These are phyloP conservation scores for Nemopilema nomurai DNA, from an alignment of 30 jellyfish, hydroid and myxozoan genomes.

Conservation along the genomic window DNA sequence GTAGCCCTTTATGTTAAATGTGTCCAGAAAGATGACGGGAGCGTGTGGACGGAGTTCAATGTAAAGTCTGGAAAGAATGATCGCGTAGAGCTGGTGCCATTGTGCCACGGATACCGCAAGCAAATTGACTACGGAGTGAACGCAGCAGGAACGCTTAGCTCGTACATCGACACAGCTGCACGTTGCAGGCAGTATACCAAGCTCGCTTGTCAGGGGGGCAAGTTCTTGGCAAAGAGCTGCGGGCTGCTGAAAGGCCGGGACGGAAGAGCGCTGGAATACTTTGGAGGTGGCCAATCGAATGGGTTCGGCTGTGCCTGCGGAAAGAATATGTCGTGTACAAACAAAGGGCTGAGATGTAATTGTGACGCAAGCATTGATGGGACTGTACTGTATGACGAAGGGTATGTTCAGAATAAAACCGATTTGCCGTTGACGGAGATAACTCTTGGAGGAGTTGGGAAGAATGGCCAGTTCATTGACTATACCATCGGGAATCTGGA, in stretches of 20 bases:
- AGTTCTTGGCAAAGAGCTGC: neutral
- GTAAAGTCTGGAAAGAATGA: neutral
- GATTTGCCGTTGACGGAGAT: neutral
- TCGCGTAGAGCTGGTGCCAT: too few relatives aligned
- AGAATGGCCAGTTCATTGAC: neutral
- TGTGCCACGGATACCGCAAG: neutral
- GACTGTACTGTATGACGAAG: neutral
- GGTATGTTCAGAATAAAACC: neutral
- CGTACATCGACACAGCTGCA: neutral
- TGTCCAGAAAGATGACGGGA: neutral
- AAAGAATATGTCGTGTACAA: conserved; percentile 21
- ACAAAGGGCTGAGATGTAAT: conserved; percentile 18
- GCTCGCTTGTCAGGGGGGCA: conserved; percentile 6
- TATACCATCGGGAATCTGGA: neutral
- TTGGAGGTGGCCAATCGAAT: conserved; percentile 42
- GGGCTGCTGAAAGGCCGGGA: conserved; percentile 22
- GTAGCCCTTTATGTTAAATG: neutral
- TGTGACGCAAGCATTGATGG: conserved; percentile 37
- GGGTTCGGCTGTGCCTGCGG: conserved; percentile 76
- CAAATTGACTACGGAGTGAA: neutral
- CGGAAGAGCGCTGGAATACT: conserved; percentile 4
- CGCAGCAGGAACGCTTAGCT: neutral
- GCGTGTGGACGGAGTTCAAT: neutral
- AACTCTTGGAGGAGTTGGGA: neutral
- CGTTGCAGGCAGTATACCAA: conserved; percentile 40